These are phyloP conservation scores for Megaceryle alcyon DNA, from an alignment of 2,797 vertebrate species.

Conservation along the genomic window DNA sequence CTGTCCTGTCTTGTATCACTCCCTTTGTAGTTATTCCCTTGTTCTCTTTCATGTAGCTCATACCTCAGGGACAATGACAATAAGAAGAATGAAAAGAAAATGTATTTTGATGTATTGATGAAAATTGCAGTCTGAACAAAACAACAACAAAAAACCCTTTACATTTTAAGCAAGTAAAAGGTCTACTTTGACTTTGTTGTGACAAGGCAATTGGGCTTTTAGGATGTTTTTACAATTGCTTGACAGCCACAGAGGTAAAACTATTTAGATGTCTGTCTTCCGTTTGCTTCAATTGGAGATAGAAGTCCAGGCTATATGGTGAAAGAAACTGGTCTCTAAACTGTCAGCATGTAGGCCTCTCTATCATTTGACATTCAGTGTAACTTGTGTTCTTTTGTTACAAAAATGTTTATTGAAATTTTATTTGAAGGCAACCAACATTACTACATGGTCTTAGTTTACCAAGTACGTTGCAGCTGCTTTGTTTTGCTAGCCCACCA, in stretches of 20 bases:
- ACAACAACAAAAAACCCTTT: not conserved
- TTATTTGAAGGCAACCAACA: not conserved
- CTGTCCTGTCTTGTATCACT: slow-evolving; percentile 10
- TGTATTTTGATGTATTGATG: slow-evolving; percentile 5
- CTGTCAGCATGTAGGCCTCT: not conserved
- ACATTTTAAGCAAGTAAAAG: not conserved
- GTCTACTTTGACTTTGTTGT: not conserved
- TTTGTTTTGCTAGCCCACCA: not conserved
- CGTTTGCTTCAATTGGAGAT: not conserved
- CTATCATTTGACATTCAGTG: not conserved
- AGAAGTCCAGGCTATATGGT: not conserved
- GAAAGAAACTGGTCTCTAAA: not conserved
- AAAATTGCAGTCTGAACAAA: not conserved
- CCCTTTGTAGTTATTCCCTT: slow-evolving; percentile 18
- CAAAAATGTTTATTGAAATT: not conserved
- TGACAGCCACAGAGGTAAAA: not conserved
- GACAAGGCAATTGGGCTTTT: not conserved
- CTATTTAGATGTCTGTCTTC: not conserved
- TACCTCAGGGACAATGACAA: not conserved
- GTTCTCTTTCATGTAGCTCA: slow-evolving; percentile 15
- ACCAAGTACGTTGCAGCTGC: not conserved
- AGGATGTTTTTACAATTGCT: not conserved
- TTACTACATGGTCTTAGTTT: not conserved
- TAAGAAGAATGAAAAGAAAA: slow-evolving; percentile 11
- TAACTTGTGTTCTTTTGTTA: not conserved